Percentiles rank a stretch among this genome's conserved stretches.
These are phyloP conservation scores for Amaurobius ferox DNA, from an alignment of 2,888 invertebrate species.

Conservation along the genomic window DNA sequence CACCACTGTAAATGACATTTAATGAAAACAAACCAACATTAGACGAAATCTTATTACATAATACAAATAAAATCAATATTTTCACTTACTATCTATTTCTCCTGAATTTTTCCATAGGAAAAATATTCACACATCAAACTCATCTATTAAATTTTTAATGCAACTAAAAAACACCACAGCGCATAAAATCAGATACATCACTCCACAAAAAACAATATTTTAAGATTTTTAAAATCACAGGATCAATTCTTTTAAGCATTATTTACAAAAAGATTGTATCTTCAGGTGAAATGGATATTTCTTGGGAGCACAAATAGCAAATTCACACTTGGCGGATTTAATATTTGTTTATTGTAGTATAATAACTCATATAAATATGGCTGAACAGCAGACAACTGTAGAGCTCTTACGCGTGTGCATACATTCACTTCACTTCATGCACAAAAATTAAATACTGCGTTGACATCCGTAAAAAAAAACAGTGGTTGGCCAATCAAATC, in stretches of 20 bases:
- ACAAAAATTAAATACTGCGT: constrained; percentile 7
- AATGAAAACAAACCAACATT: constrained; percentile 12
- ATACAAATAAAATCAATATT: not conserved
- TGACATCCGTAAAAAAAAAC: not conserved
- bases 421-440: constrained; percentile 61
- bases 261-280: not conserved
- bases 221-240: constrained; percentile 38
- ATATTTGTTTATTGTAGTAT: constrained; percentile 70
- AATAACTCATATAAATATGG: constrained; percentile 70
- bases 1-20: not conserved
- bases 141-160: constrained; percentile 24
- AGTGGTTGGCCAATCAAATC: no score
- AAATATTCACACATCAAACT: not conserved
- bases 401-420: constrained; percentile 70
- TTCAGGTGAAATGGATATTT: not conserved
- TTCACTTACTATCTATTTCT: constrained; percentile 4
- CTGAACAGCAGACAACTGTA: constrained; percentile 72
- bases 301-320: not conserved
- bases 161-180: constrained; percentile 36
- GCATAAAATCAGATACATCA: constrained; percentile 64
- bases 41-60: not conserved
- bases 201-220: constrained; percentile 56
- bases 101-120: constrained; percentile 18
- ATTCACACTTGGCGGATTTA: constrained; percentile 3
- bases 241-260: constrained; percentile 2